A percentile compares a stretch with the other conserved stretches of the same genome.
Conservation (phyloP, 2,797 vertebrate species). For the Ispidina lecontei region DNA sequence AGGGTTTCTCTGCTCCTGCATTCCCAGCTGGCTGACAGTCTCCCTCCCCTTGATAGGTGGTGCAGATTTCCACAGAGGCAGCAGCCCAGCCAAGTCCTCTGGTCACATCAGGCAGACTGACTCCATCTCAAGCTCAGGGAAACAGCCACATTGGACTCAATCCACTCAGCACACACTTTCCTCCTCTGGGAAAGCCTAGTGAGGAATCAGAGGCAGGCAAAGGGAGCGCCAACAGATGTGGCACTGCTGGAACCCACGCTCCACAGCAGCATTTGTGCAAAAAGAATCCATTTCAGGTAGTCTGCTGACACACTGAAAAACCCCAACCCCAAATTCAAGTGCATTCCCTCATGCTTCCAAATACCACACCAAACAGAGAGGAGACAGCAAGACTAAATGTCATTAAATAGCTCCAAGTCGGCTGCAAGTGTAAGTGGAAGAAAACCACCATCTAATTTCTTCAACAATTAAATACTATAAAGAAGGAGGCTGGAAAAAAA, state of each 20-base stretch:
- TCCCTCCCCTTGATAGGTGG: neutral
- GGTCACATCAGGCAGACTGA: neutral
- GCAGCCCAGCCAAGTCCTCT: neutral
- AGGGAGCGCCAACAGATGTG: accelerated
- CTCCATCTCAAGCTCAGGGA: neutral
- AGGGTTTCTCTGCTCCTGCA: neutral
- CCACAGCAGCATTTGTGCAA: too few species aligned
- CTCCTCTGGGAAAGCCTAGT: neutral
- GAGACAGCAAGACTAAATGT: neutral
- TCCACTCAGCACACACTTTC: neutral
- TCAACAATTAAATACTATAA: slow-evolving; percentile 12
- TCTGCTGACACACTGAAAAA: neutral
- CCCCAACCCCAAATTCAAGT: neutral
- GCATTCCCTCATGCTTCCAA: neutral
- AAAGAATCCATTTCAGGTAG: neutral
- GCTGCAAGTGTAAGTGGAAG: slow-evolving; percentile 9
- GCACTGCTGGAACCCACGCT: neutral
- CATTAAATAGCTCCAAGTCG: neutral
- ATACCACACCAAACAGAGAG: neutral
- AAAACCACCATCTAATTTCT: slow-evolving; percentile 17
- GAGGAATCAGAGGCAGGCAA: neutral
- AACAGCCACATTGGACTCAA: neutral
- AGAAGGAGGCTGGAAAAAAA: slow-evolving; percentile 32
- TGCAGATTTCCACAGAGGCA: neutral
- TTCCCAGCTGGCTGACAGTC: slow-evolving; percentile 11